A percentile compares a stretch with the other conserved stretches of the same genome.
phyloP scores from a whole-genome alignment of 2,888 invertebrate genomes.

The Germaria angustata region DNA sequence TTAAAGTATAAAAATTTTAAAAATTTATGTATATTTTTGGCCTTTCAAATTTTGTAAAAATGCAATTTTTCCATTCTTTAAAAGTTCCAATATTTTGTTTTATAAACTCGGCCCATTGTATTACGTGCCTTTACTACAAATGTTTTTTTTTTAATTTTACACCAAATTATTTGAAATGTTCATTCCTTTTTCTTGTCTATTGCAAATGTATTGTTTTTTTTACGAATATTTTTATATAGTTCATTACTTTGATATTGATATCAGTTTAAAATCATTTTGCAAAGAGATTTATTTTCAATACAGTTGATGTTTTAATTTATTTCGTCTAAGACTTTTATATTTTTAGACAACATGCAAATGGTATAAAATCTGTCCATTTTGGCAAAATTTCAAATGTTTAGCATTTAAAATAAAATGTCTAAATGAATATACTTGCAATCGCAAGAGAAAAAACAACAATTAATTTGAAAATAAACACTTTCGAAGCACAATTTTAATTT shows the following conservation, averaged over 20 bases:
- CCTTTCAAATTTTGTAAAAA: no score
- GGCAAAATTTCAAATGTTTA: slow-evolving; percentile 59
- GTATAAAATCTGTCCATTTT: slow-evolving; percentile 51
- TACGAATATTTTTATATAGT: background rate
- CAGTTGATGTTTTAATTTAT: background rate
- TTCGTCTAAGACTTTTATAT: slow-evolving; percentile 11
- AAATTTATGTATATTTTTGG: no score
- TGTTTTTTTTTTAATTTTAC: no score
- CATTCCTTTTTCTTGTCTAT: no score
- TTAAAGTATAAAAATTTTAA: no score
- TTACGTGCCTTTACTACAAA: no score
- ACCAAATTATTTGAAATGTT: no score
- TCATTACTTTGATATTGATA: slow-evolving; percentile 53
- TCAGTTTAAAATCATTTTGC: slow-evolving; percentile 4
- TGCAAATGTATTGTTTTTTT: no score
- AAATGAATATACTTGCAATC: slow-evolving; percentile 8
- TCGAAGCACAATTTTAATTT: no score
- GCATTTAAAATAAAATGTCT: slow-evolving; percentile 50
- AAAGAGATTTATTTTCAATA: background rate
- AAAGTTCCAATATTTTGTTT: no score
- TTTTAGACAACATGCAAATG: slow-evolving; percentile 25
- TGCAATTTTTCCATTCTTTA: no score
- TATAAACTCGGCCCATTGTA: no score
- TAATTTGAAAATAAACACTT: slow-evolving; percentile 26
- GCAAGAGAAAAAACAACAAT: slow-evolving; percentile 14